phyloP scores from a whole-genome alignment of 1,140 invertebrate species.

The Andricus grossulariae region DNA sequence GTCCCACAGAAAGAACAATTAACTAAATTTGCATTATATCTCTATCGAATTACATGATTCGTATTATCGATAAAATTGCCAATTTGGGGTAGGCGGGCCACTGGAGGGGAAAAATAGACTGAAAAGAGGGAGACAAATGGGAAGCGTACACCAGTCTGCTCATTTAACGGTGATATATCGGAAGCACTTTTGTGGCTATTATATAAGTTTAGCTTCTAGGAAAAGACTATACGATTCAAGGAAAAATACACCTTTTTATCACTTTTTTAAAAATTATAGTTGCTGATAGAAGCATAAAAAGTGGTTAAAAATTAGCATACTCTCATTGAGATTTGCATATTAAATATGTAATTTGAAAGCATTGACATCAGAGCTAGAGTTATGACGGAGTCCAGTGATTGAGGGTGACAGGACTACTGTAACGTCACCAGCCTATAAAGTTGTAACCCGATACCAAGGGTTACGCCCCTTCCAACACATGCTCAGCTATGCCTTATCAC shows the following conservation, averaged over 20 bases:
- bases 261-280: no score
- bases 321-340: no score
- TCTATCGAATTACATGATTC: conserved; percentile 76
- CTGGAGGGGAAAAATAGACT: conserved; percentile 48
- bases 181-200: conserved; percentile 43
- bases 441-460: conserved; percentile 70
- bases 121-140: conserved; percentile 59
- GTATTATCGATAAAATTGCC: conserved; percentile 76
- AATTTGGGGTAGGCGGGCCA: conserved; percentile 65
- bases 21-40: conserved; percentile 76
- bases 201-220: background rate
- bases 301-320: no score
- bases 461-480: conserved; percentile 70
- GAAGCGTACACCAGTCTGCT: conserved; percentile 57
- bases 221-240: no score
- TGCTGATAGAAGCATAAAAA: no score
- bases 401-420: conserved; percentile 51
- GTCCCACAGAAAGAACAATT: conserved; percentile 69
- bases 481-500: conserved; percentile 59
- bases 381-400: background rate
- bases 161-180: conserved; percentile 64
- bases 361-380: background rate
- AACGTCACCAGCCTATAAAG: conserved; percentile 48
- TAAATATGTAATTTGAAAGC: background rate
- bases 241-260: no score